phyloP scores from a whole-genome alignment of 1,140 invertebrate species.

The Copidosoma floridanum region DNA sequence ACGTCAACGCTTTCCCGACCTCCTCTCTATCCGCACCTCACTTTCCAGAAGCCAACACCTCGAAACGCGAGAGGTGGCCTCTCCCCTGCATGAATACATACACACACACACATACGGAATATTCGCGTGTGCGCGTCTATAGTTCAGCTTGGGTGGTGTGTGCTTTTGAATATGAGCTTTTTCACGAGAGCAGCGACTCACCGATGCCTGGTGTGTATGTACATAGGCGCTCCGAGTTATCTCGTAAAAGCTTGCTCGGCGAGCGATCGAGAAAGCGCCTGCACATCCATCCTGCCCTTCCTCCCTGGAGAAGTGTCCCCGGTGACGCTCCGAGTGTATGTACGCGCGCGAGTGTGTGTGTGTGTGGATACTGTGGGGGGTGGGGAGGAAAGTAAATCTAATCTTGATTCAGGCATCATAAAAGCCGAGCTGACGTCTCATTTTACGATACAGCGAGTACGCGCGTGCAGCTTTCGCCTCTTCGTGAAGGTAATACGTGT shows the following conservation, averaged over 20 bases:
- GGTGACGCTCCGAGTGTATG: conserved; percentile 13
- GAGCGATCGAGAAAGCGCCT: conserved; percentile 17
- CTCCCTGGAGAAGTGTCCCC: conserved; percentile 28
- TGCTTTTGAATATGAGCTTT: conserved; percentile 5
- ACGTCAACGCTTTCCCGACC: no score
- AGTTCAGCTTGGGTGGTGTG: no score
- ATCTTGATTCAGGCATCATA: conserved; percentile 49
- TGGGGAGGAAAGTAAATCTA: conserved; percentile 47
- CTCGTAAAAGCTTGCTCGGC: conserved; percentile 11
- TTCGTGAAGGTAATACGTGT: not conserved
- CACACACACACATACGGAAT: no score
- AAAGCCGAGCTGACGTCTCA: conserved; percentile 48
- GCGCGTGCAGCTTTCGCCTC: conserved; percentile 20
- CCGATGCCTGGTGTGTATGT: no score
- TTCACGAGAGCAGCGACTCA: not conserved
- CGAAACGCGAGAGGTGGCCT: no score
- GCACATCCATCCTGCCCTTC: not conserved
- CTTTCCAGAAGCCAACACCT: no score
- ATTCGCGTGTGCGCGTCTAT: no score
- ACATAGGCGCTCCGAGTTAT: conserved; percentile 1
- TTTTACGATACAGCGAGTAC: conserved; percentile 48
- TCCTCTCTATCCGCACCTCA: no score
- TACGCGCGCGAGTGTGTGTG: no score
- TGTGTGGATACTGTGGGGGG: not conserved
- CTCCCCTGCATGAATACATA: no score